Base-by-base conservation (phyloP, 64 coral and sea anemone species). In the Montipora cactus region DNA sequence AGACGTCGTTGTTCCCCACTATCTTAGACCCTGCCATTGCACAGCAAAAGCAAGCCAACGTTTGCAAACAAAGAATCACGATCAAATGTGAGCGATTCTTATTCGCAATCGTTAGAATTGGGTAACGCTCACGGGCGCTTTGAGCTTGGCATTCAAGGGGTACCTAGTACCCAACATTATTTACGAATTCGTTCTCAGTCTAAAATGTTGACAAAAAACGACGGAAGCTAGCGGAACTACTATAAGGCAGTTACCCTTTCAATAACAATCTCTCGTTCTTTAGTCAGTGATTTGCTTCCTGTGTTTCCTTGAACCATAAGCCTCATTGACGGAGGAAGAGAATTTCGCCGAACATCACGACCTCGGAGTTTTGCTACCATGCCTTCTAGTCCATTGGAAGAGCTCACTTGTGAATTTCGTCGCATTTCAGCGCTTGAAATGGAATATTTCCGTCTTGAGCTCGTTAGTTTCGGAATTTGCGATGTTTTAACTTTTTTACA, bases 401-500 rank as follows among this genome's bases (percentile, higher is more conserved):
- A 86, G n/a, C 82, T 86, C 8, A 86, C 82, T 72, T 86, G 82
- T 6, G 82, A 86, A 50, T 86, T 86, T 23, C 82, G 82, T 22
- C 82, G 16, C 82, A 86, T 86, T 86, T 86, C 82, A 47, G 62
- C 82, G 12, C 82, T 86, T 49, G 82, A 86, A 20, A 71, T 71
- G 2, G 82, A 86, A 71, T 71, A 86, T 22, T 86, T 86, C 20
- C 82, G 19, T 48, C n/a, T 49, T 9, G 82, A 86, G 47, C 66
- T 86, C 3, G 82, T 86, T 50, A 86, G 16, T 86, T 86, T 86
- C 51, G 93, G 89, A 11, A 87, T 81, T 11, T 93, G 89, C 0
- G 93, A 92, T 11, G 87, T 94, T 79, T 98, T 94, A 0, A 96
- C 98, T 59, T 90, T 89, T 61, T 90, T 87, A 81, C 92, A 99